Evolutionary conservation across 2,888 invertebrate species (phyloP), one percentile per base, ranked within the genome.

Genomic region (Aphodius granarius): DNA sequence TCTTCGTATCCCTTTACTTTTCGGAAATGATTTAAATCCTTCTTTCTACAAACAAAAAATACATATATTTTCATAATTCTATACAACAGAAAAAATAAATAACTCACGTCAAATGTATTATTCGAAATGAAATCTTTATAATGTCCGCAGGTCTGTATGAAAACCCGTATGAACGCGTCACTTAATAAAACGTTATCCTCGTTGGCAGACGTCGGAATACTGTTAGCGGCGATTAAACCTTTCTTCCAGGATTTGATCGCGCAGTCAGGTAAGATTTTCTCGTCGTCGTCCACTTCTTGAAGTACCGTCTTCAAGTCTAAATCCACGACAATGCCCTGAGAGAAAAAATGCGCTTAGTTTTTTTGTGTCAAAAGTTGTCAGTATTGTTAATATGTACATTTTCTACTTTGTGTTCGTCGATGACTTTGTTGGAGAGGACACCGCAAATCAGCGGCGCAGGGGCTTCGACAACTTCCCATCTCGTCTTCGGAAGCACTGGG

Each of bases 391-490:
- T 70, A 83, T 86, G 84, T 85, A 91, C 92, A 86, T 91, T 89
- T 83, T 91, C 90, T 73, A 90, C 86, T 77, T 88, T 88, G 81
- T 82, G 87, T 78, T 82, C 81, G 73, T 86, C 82, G n/a, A 85
- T 82, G 72, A 86, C 85, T 20, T 84, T 83, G 13, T 84, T 81
- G 77, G 89, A 89, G 66, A 95, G 86, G 81, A 94, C 89, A 0
- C 95, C 95, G 16, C 95, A 92, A 6, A 96, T 88, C 77, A 93
- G 92, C 0, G 95, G 96, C 72, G 94, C 91, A 0, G 95, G 95
- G 0, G 95, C 93, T 80, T 92, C 91, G 9, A 92, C 85, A 73
- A 92, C 89, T 79, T 93, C 93, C 70, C 93, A 88, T 15, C 94
- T 88, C 85, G 92, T 91, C 0, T 90, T 86, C 0, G 95, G 95